Base-by-base conservation (phyloP, 1,140 invertebrate species). In the Brachionus asplanchnoidis region DNA sequence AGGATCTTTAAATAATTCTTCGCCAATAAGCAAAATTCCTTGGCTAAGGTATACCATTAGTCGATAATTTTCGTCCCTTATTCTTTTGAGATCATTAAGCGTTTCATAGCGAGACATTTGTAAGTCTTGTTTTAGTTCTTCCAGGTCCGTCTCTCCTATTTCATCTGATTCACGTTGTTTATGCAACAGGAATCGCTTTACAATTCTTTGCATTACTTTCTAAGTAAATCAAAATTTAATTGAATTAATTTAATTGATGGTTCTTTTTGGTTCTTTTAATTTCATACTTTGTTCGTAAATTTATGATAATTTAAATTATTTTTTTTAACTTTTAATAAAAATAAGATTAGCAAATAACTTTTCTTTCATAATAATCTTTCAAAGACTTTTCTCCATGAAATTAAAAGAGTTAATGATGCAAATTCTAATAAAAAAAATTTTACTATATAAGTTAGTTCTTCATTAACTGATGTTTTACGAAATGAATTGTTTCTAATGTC, bases 171-270 rank as follows among this genome's bases (percentile, higher is more conserved):
- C 84, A 23, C 84, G 68, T 65, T 84, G 84, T 46, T 84, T 84
- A 60, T 84, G 84, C 12, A 84, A 42, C 1, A 84, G 26, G 46
- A 75, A 84, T n/a, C 84, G 26, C 44, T 84, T 84, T 1, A 84
- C 60, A 28, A 84, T 73, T 53, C 84, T 65, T 44, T 84, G 32
- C 84, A 84, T 84, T 20, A 84, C 84, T 84, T 84, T 84, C 82
- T 84, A 9, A 60, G 14, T 46, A 56, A 78, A 78, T 32, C n/a
- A 28, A 68, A 36, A 23, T 65, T 46, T 46, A 46, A 14, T 46
- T 46, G 11, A 14, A n/a, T n/a, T n/a, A n/a, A n/a, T n/a, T n/a
- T n/a, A n/a, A n/a, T n/a, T n/a, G n/a, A n/a, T n/a, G n/a, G n/a
- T n/a, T n/a, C n/a, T n/a, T n/a, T n/a, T n/a, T n/a, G n/a, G n/a